phyloP scores from a whole-genome alignment of 2,888 invertebrate genomes.

The Aradus depressus region DNA sequence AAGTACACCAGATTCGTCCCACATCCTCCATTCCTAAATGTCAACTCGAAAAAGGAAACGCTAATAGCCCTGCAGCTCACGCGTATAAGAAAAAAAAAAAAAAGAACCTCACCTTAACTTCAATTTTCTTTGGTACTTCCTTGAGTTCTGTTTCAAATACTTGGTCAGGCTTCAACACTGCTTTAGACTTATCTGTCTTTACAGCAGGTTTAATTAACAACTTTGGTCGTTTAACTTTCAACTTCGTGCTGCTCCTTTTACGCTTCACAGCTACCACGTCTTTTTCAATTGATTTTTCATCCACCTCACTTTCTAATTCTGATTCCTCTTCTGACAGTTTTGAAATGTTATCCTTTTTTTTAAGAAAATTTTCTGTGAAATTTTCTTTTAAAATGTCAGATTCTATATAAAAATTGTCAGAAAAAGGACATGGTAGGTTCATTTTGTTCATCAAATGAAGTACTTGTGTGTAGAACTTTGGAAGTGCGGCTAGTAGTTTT shows the following conservation, averaged over 20 bases:
- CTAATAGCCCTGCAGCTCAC: too few relatives aligned
- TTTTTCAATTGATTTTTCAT: slow-evolving; percentile 31
- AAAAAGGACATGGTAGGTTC: slow-evolving; percentile 78
- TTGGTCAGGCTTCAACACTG: slow-evolving; percentile 40
- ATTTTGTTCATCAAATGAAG: slow-evolving; percentile 92
- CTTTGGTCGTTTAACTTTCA: slow-evolving; percentile 44
- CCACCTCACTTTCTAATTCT: slow-evolving; percentile 53
- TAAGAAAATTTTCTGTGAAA: slow-evolving; percentile 2
- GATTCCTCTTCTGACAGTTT: slow-evolving; percentile 43
- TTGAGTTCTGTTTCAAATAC: slow-evolving; percentile 44
- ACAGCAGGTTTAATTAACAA: slow-evolving; percentile 40
- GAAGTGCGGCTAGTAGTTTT: slow-evolving; percentile 58
- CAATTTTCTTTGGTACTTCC: slow-evolving; percentile 42
- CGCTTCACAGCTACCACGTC: slow-evolving; percentile 38
- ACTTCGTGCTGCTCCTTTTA: slow-evolving; percentile 37
- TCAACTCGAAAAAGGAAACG: too few relatives aligned
- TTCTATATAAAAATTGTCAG: slow-evolving; percentile 35
- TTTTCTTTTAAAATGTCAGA: slow-evolving; percentile 28
- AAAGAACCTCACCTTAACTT: slow-evolving; percentile 40
- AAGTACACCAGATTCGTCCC: too few relatives aligned
- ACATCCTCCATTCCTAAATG: too few relatives aligned
- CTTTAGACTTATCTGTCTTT: slow-evolving; percentile 26
- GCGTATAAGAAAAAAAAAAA: background rate
- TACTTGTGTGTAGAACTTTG: slow-evolving; percentile 67
- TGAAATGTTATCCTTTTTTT: slow-evolving; percentile 4